Conservation (phyloP, 2,797 vertebrate genomes). For the Leptatherina wallacei region DNA sequence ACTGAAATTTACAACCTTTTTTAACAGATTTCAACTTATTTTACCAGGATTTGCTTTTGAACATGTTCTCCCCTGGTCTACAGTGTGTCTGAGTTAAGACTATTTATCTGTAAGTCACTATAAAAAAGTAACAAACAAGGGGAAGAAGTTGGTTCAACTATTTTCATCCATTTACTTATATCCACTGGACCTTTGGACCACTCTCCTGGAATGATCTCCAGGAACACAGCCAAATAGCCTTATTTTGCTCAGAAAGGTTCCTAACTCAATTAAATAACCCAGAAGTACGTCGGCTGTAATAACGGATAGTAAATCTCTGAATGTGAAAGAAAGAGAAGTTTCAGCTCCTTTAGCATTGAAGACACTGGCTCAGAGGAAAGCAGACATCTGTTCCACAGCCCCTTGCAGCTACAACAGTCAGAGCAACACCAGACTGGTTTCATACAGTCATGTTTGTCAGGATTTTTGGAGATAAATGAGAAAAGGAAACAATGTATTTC, state of each 20-base stretch:
- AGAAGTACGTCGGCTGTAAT: background rate
- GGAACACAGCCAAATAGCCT: background rate
- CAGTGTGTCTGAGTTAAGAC: background rate
- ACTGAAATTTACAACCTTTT: slow-evolving; percentile 5
- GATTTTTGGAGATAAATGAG: background rate
- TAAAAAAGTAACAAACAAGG: too few relatives aligned
- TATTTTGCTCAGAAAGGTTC: background rate
- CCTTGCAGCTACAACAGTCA: too few relatives aligned
- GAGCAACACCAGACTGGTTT: background rate
- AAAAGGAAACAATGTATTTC: background rate
- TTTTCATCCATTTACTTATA: background rate
- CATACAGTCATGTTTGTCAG: background rate
- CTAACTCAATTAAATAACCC: background rate
- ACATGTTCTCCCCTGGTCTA: background rate
- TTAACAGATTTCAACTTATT: background rate
- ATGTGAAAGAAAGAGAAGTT: background rate
- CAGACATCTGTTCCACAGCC: too few relatives aligned
- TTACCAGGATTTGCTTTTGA: background rate
- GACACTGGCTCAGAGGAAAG: background rate
- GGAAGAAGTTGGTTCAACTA: background rate
- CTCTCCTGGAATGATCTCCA: background rate
- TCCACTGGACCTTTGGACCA: background rate
- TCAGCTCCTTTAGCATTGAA: background rate
- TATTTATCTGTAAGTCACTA: background rate
- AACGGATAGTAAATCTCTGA: background rate